These are phyloP conservation scores for Drosophila monieri DNA, from an alignment of 2,888 invertebrate genomes.

Conservation along the genomic window DNA sequence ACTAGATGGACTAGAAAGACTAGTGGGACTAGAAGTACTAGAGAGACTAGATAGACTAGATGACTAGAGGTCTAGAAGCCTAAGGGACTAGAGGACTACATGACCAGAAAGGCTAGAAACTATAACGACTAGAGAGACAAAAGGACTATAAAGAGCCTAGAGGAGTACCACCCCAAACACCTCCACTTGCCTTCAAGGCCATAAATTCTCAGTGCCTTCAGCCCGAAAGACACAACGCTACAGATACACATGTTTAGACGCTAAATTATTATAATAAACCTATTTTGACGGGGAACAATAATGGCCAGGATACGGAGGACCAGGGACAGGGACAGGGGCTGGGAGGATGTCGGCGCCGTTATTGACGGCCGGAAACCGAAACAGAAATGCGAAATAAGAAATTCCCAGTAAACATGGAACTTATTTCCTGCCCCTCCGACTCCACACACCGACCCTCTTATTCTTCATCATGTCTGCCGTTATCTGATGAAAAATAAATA, in stretches of 20 bases:
- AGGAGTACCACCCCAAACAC: too few species aligned
- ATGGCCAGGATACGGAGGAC: background rate
- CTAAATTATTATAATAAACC: conserved; percentile 77
- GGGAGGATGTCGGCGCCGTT: conserved; percentile 3
- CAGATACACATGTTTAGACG: conserved; percentile 69
- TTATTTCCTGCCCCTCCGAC: conserved; percentile 5
- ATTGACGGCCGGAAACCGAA: conserved; percentile 65
- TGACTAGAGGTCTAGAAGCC: too few species aligned
- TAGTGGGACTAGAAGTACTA: too few species aligned
- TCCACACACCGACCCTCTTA: background rate
- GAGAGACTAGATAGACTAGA: too few species aligned
- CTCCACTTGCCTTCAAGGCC: conserved; percentile 8
- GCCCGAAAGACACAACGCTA: conserved; percentile 25
- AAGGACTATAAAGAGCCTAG: too few species aligned
- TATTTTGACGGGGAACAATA: conserved; percentile 50
- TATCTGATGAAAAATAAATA: conserved; percentile 78
- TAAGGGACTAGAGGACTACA: too few species aligned
- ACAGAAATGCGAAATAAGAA: conserved; percentile 44
- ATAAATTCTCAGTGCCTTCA: conserved; percentile 56
- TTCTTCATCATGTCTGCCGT: conserved; percentile 42
- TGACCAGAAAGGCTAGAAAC: too few species aligned
- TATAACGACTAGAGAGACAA: too few species aligned
- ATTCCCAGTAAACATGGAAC: conserved; percentile 30
- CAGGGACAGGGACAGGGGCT: background rate
- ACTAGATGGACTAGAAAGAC: too few species aligned